A percentile compares a stretch with the other conserved stretches of the same genome.
phyloP scores from a whole-genome alignment of 2,888 invertebrate genomes.

The Panorpa germanica region DNA sequence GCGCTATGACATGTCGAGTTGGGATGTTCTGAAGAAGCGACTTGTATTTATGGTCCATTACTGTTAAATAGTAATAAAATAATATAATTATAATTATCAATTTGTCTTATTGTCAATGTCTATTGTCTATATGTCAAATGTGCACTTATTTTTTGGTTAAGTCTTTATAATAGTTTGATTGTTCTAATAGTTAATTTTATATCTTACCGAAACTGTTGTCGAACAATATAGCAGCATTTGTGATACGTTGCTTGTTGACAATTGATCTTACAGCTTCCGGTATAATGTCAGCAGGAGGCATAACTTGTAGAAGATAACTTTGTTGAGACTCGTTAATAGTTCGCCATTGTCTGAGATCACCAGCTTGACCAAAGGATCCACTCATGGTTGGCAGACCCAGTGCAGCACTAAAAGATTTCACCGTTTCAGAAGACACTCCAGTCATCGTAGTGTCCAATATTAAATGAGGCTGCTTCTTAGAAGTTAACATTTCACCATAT shows the following conservation, averaged over 20 bases:
- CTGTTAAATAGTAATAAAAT: conserved; percentile 23
- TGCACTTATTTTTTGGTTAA: too few species aligned
- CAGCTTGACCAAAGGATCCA: conserved; percentile 69
- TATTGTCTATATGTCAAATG: too few species aligned
- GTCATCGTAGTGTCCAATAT: conserved; percentile 68
- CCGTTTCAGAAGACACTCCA: conserved; percentile 65
- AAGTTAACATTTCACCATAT: conserved; percentile 42
- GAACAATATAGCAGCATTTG: conserved; percentile 81
- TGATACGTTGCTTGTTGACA: conserved; percentile 66
- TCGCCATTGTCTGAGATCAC: conserved; percentile 70
- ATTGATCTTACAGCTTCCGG: conserved; percentile 69
- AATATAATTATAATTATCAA: conserved; percentile 4
- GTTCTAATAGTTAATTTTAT: not conserved
- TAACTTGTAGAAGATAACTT: conserved; percentile 61
- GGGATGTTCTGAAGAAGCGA: conserved; percentile 77
- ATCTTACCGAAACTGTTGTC: conserved; percentile 64
- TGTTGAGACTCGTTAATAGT: conserved; percentile 46
- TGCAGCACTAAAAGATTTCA: conserved; percentile 66
- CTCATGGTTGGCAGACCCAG: conserved; percentile 67
- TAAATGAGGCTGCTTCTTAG: conserved; percentile 52
- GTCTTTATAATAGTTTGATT: too few species aligned
- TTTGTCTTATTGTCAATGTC: too few species aligned
- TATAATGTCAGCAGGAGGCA: conserved; percentile 71
- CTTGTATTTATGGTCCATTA: conserved; percentile 89
- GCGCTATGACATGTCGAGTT: conserved; percentile 71